phyloP scores from a whole-genome alignment of 2,797 vertebrate genomes.

The Columba guinea region DNA sequence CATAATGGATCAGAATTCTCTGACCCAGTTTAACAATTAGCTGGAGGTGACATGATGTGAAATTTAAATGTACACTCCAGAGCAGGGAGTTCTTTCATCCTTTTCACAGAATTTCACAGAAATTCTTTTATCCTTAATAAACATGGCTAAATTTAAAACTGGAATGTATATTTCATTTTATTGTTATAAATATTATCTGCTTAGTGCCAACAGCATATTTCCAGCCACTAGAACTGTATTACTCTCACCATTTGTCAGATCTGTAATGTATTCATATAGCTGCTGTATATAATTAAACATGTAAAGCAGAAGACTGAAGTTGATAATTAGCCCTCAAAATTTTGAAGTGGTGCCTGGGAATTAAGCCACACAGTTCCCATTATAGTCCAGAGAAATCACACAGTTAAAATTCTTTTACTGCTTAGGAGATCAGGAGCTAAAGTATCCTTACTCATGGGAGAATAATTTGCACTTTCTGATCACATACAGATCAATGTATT shows the following conservation, averaged over 20 bases:
- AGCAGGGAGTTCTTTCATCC: constrained; percentile 38
- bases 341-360: constrained; percentile 9
- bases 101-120: constrained; percentile 30
- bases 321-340: constrained; percentile 26
- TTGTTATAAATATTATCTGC: constrained; percentile 35
- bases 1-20: constrained; percentile 41
- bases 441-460: neutral
- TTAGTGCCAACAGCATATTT: neutral
- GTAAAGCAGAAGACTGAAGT: constrained; percentile 1
- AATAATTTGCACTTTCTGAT: neutral
- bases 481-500: neutral
- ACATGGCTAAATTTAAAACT: constrained; percentile 39
- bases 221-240: neutral
- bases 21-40: constrained; percentile 67
- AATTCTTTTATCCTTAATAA: constrained; percentile 54
- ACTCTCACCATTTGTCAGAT: neutral
- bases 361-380: neutral
- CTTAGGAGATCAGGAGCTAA: neutral
- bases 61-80: constrained; percentile 45
- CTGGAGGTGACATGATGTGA: neutral
- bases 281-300: neutral
- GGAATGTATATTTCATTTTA: constrained; percentile 35
- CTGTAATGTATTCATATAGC: neutral
- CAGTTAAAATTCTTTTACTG: neutral
- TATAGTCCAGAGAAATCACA: neutral